phyloP scores from a whole-genome alignment of 1,140 invertebrate genomes.

The Drosophila quadrilineata region DNA sequence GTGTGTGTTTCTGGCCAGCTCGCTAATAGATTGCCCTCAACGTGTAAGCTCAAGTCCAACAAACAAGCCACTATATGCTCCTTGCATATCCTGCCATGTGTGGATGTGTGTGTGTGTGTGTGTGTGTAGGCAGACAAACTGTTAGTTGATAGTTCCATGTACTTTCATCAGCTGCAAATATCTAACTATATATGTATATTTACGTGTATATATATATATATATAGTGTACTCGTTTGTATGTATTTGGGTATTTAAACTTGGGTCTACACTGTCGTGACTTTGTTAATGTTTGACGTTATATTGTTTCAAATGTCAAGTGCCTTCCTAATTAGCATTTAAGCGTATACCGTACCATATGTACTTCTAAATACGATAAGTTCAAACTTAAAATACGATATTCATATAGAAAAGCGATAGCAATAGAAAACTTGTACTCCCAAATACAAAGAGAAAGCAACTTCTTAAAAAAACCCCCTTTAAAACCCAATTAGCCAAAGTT shows the following conservation, averaged over 20 bases:
- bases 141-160: slow-evolving; percentile 3
- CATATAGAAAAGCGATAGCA: slow-evolving; percentile 10
- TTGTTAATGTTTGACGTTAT: slow-evolving; percentile 36
- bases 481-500: slow-evolving; percentile 48
- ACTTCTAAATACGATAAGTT: slow-evolving; percentile 6
- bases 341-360: neutral
- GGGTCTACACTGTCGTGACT: slow-evolving; percentile 18
- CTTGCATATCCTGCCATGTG: neutral
- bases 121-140: slow-evolving; percentile 13
- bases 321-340: slow-evolving; percentile 70
- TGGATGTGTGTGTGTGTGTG: neutral
- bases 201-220: slow-evolving; percentile 1
- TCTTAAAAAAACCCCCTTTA: too few species aligned
- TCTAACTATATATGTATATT: slow-evolving; percentile 1
- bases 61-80: slow-evolving; percentile 12
- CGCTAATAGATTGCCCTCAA: slow-evolving; percentile 45
- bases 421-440: slow-evolving; percentile 9
- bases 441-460: neutral
- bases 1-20: slow-evolving; percentile 1
- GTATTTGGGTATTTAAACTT: slow-evolving; percentile 10
- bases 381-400: slow-evolving; percentile 6
- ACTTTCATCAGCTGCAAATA: neutral
- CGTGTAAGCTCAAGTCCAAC: too few species aligned
- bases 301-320: slow-evolving; percentile 68
- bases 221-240: neutral